A percentile compares a stretch with the other conserved stretches of the same genome.
phyloP scores from a whole-genome alignment of 2,113 vertebrate species.

The Sebastes schlegelii region DNA sequence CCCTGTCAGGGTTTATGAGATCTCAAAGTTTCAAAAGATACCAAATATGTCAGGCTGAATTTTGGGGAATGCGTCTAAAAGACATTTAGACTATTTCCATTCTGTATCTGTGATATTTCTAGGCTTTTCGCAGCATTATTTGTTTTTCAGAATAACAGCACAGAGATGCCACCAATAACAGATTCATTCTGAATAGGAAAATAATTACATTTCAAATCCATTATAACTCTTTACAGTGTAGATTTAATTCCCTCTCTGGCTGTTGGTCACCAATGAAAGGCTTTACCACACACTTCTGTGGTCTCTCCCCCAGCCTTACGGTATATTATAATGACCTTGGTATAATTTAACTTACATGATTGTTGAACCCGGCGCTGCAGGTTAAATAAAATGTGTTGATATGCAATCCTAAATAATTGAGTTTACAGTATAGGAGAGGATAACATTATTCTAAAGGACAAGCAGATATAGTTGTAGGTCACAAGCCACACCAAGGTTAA shows the following conservation, averaged over 20 bases:
- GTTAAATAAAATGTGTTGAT: slow-evolving; percentile 37
- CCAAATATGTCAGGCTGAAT: neutral
- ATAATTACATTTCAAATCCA: slow-evolving; percentile 11
- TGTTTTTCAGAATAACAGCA: neutral
- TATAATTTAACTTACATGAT: slow-evolving; percentile 21
- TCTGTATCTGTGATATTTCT: neutral
- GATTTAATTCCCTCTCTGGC: neutral
- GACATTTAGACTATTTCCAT: neutral
- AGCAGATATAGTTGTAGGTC: slow-evolving; percentile 14
- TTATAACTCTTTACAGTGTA: neutral
- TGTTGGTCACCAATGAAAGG: neutral
- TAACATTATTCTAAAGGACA: slow-evolving; percentile 30
- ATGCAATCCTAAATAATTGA: slow-evolving; percentile 38
- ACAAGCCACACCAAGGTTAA: slow-evolving; percentile 43
- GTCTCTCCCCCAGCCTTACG: neutral
- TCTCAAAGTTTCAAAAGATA: neutral
- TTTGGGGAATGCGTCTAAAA: neutral
- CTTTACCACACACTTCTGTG: neutral
- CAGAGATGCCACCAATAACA: neutral
- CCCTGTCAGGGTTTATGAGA: too few relatives aligned
- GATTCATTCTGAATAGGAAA: slow-evolving; percentile 10
- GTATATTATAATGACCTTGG: slow-evolving; percentile 35
- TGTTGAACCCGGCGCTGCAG: slow-evolving; percentile 21
- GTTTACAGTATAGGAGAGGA: slow-evolving; percentile 7
- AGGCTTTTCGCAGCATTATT: neutral